Evolutionary conservation across 2,888 invertebrate species (phyloP), one percentile per base, ranked within the genome.

Genomic region (Polydesmus complanatus): DNA sequence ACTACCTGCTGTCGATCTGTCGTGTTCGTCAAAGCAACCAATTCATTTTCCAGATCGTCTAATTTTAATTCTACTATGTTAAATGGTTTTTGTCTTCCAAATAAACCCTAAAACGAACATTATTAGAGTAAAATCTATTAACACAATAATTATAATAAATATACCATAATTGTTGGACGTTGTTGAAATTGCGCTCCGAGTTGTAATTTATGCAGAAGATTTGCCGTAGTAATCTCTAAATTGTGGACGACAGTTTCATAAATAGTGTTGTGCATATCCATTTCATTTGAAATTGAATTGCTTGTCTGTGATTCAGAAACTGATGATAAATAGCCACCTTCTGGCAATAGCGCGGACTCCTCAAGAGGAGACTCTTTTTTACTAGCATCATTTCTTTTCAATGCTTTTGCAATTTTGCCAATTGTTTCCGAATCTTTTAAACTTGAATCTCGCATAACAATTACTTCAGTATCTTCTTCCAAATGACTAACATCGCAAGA

Each of bases 31-130:
- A 54, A 21, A 22, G 54, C n/a, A 21, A 47, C 54, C 2, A 27
- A 23, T 21, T 54, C 26, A 14, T 52, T 25, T n/a, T 58, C 27
- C 52, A 58, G 27, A n/a, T n/a, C n/a, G n/a, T n/a, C n/a, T n/a
- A n/a, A n/a, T n/a, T n/a, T n/a, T n/a, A n/a, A n/a, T n/a, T n/a
- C n/a, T n/a, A n/a, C n/a, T n/a, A n/a, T n/a, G n/a, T n/a, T n/a
- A n/a, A n/a, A 14, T 8, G 37, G 14, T 37, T 8, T 8, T 37
- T 14, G 37, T 14, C 37, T 37, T 37, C 37, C 37, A 37, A 14
- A 37, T 37, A 37, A 37, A 37, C 14, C 14, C 37, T 37, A 37
- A 37, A 37, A 37, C 5, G 37, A 8, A 37, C 14, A 8, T 37
- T 37, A 37, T 37, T 37, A 37, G 37, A 5, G 5, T 8, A 8